These are phyloP conservation scores for Leucophenga varia DNA, from an alignment of 1,140 invertebrate species.

Conservation along the genomic window DNA sequence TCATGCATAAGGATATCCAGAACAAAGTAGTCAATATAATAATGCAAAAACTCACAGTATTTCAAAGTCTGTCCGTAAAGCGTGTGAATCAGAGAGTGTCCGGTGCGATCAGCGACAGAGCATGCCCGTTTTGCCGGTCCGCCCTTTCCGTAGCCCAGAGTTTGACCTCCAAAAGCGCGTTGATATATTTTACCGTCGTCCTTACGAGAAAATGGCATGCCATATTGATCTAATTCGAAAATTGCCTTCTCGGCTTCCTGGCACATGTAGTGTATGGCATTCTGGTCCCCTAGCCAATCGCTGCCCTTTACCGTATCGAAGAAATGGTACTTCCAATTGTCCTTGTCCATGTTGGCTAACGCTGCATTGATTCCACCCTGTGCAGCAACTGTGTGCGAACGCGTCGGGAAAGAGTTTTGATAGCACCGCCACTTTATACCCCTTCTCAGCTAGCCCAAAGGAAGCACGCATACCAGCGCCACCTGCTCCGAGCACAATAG, in stretches of 20 bases:
- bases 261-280: constrained; percentile 94
- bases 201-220: constrained; percentile 61
- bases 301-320: constrained; percentile 94
- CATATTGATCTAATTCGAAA: constrained; percentile 90
- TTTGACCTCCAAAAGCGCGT: constrained; percentile 88
- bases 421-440: constrained; percentile 89
- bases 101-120: constrained; percentile 70
- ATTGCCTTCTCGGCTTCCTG: constrained; percentile 85
- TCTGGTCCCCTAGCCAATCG: constrained; percentile 94
- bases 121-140: constrained; percentile 72
- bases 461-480: constrained; percentile 89
- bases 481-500: constrained; percentile 90
- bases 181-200: constrained; percentile 81
- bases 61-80: constrained; percentile 94
- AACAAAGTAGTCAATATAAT: constrained; percentile 98
- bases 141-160: constrained; percentile 82
- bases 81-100: constrained; percentile 96
- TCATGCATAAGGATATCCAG: constrained; percentile 95
- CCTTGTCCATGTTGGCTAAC: constrained; percentile 70
- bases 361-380: constrained; percentile 93
- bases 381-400: constrained; percentile 90
- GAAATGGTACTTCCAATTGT: constrained; percentile 93
- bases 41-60: constrained; percentile 88
- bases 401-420: constrained; percentile 91
- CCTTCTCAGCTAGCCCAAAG: constrained; percentile 86